Evolutionary conservation across 2,888 invertebrate genomes (phyloP), one percentile per base, ranked within the genome.

Genomic region (Coleophora deauratella): DNA sequence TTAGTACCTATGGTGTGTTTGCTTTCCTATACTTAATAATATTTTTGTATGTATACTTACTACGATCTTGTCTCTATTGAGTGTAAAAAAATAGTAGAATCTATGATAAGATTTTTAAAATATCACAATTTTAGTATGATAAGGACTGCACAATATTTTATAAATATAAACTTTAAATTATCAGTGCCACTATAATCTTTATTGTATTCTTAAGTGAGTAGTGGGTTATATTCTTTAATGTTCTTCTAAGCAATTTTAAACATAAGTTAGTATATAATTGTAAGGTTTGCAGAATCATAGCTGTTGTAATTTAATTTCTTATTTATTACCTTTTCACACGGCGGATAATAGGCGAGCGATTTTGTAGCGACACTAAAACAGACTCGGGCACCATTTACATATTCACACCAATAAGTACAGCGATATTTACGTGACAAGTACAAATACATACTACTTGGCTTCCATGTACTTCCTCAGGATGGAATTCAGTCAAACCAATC

Each of bases 181-280:
- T 66, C 74, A 73, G 82, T 79, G 82, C 82, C 82, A 82, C 76
- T 78, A 63, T 66, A 68, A 64, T 64, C 55, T 57, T 60, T 67
- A 72, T 62, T 58, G 50, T 59, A n/a, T n/a, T n/a, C n/a, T 21
- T 21, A 21, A 21, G 21, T 21, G 3, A 21, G 21, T 21, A 4
- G 6, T 21, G 6, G n/a, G n/a, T n/a, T 6, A 21, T 21, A 21
- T 56, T 62, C 52, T 64, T 50, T 65, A 59, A 52, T 55, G 46
- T 61, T 66, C 57, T 61, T 46, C 45, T 71, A 75, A 73, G 66
- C 64, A 70, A 72, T 59, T 55, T 59, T 48, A 41, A 40, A 49
- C n/a, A n/a, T n/a, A n/a, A n/a, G n/a, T 62, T 64, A 58, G 55
- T 57, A 55, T 50, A 53, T 52, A 51, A 45, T 38, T 53, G n/a